A percentile compares a stretch with the other conserved stretches of the same genome.
Conservation (phyloP, 1,140 invertebrate genomes). For the Lethocerus indicus region DNA sequence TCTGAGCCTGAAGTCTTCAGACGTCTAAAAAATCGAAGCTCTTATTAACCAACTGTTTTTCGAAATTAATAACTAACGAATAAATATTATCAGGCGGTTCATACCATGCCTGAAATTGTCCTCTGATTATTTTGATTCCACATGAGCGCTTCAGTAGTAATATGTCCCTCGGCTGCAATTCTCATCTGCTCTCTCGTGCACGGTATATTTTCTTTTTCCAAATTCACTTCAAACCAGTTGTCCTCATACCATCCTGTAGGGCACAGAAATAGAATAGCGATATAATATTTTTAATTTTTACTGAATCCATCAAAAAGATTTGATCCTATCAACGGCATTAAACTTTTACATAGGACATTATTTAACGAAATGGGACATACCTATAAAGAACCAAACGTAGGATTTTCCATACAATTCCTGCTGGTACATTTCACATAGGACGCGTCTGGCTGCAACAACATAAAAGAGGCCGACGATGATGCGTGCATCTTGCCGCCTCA, state of each 20-base stretch:
- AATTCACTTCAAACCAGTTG: constrained; percentile 88
- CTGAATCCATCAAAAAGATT: background rate
- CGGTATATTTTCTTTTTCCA: constrained; percentile 76
- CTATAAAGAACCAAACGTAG: constrained; percentile 99
- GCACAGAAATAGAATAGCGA: too few relatives aligned
- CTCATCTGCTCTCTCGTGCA: constrained; percentile 89
- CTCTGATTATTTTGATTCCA: constrained; percentile 88
- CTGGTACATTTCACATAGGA: constrained; percentile 94
- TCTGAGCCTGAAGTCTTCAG: constrained; percentile 36
- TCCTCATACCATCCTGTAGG: constrained; percentile 92
- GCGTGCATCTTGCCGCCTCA: constrained; percentile 82
- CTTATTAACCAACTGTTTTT: too few relatives aligned
- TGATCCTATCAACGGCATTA: background rate
- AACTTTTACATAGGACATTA: too few relatives aligned
- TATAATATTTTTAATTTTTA: too few relatives aligned
- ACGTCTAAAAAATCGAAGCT: constrained; percentile 33
- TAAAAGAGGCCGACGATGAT: constrained; percentile 98
- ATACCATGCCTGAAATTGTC: constrained; percentile 83
- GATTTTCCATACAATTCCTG: constrained; percentile 87
- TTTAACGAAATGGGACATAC: too few relatives aligned
- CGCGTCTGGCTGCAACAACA: constrained; percentile 84
- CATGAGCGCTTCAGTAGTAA: constrained; percentile 97
- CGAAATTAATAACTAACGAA: too few relatives aligned
- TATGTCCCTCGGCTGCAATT: constrained; percentile 84
- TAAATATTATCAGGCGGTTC: background rate